Evolutionary conservation across 92 coral and sea anemone genomes (phyloP).

Genomic region (Porites divaricata): DNA sequence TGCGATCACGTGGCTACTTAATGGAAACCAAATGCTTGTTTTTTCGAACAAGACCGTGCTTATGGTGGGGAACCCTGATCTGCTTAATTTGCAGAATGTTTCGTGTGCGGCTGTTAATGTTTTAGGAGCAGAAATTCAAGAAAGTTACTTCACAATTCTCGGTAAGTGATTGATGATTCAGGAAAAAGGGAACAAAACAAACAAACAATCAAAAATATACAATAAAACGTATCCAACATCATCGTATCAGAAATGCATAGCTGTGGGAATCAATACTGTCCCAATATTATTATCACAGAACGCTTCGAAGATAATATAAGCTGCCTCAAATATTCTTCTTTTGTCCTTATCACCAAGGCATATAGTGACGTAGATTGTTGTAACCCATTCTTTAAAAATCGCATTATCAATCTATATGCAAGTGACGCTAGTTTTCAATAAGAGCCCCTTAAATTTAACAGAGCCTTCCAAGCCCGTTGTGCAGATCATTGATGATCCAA

Average conservation of each 20-base stretch:
- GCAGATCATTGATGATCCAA: neutral
- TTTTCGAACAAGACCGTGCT: slow-evolving; percentile 48
- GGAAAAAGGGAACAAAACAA: too few relatives aligned
- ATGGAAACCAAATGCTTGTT: slow-evolving; percentile 41
- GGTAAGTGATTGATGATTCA: slow-evolving; percentile 41
- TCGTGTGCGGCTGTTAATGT: slow-evolving; percentile 61
- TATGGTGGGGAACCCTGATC: slow-evolving; percentile 21
- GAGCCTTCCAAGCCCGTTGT: slow-evolving; percentile 40
- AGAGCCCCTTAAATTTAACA: neutral
- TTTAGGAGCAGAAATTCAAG: slow-evolving; percentile 52
- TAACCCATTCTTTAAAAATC: too few relatives aligned
- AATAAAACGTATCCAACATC: too few relatives aligned
- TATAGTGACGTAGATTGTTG: neutral
- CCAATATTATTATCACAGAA: too few relatives aligned
- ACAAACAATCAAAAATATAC: too few relatives aligned
- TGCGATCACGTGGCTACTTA: slow-evolving; percentile 65
- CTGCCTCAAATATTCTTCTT: too few relatives aligned
- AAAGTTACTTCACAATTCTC: slow-evolving; percentile 48
- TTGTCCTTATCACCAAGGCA: too few relatives aligned
- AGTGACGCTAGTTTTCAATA: neutral
- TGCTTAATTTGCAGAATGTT: slow-evolving; percentile 40
- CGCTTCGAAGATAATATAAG: too few relatives aligned
- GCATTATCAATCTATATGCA: too few relatives aligned
- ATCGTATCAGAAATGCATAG: too few relatives aligned
- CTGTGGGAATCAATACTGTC: too few relatives aligned